Evolutionary conservation across 2,888 invertebrate species (phyloP), one percentile per base, ranked within the genome.

Genomic region (Polydesmus complanatus): DNA sequence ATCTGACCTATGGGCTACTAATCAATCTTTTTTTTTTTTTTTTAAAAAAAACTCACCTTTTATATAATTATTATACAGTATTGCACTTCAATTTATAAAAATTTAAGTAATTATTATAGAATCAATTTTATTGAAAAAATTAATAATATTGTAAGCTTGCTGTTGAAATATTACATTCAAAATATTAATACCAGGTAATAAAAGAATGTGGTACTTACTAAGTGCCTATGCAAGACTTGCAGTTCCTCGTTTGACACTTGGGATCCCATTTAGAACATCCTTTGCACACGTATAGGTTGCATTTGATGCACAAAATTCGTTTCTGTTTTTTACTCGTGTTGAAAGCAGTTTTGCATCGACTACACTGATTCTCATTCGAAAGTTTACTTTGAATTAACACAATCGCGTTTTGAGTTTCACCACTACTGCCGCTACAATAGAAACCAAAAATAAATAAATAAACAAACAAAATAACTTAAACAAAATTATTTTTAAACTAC

Each of bases 301-400:
- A 75, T 18, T 60, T 59, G 27, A 65, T 62, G 65, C 75, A 75
- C 5, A 65, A 62, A 56, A 70, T 68, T 14, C 37, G 37, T 57
- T 70, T 70, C n/a, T 72, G 68, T 61, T 73, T 72, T 63, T 73
- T 72, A 21, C 73, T 66, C 55, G 73, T 65, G 37, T 71, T 72
- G 63, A 73, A 73, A 37, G 37, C 21, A 37, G 55, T 49, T 23
- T 54, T 59, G 22, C 62, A 62, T 26, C 62, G 54, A 26, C 48
- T 48, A 26, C 62, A 62, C 21, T 53, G 47, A 25, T 60, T 62
- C 55, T 62, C 62, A 55, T 62, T 62, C 55, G 55, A 62, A n/a
- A 27, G 22, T 23, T 23, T 5, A 14, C 14, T 37, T 37, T 14
- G 8, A 37, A 37, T 37, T 37, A 37, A 37, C 37, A 14, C 37